Conservation (phyloP, 2,113 vertebrate genomes). For the Thermophis baileyi region DNA sequence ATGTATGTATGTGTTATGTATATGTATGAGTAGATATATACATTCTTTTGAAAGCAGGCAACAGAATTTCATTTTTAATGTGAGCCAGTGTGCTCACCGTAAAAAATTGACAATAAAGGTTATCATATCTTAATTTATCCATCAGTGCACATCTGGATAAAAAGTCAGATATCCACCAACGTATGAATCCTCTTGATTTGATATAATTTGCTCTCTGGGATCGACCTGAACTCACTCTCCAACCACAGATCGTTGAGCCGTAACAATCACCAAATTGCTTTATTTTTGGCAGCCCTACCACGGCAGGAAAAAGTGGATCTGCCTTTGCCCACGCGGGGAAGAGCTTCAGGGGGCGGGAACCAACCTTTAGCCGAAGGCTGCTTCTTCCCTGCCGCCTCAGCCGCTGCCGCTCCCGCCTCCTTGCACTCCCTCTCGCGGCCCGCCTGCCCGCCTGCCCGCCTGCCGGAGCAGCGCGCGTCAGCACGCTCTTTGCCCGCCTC, state of each 20-base stretch:
- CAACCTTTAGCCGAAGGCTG: not conserved
- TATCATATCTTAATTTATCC: not conserved
- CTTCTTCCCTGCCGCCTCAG: not conserved
- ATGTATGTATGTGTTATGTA: too few relatives aligned
- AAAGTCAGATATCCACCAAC: not conserved
- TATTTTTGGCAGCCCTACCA: not conserved
- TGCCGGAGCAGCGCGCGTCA: not conserved
- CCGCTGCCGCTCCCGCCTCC: not conserved
- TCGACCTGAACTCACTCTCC: not conserved
- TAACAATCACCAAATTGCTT: not conserved
- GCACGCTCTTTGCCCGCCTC: not conserved
- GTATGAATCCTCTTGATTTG: not conserved
- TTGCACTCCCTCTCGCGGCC: not conserved
- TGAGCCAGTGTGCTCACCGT: not conserved
- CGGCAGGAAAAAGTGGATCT: not conserved
- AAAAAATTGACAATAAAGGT: not conserved
- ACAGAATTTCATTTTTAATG: not conserved
- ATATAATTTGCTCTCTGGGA: not conserved
- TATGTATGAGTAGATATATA: not conserved
- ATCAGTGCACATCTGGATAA: not conserved
- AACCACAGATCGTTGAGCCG: not conserved
- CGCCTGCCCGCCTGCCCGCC: not conserved
- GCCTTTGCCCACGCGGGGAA: not conserved
- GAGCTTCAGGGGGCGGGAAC: conserved; percentile 4
- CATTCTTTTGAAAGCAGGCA: not conserved